Base-by-base conservation (phyloP, 2,113 vertebrate genomes). In the Stegastes partitus region DNA sequence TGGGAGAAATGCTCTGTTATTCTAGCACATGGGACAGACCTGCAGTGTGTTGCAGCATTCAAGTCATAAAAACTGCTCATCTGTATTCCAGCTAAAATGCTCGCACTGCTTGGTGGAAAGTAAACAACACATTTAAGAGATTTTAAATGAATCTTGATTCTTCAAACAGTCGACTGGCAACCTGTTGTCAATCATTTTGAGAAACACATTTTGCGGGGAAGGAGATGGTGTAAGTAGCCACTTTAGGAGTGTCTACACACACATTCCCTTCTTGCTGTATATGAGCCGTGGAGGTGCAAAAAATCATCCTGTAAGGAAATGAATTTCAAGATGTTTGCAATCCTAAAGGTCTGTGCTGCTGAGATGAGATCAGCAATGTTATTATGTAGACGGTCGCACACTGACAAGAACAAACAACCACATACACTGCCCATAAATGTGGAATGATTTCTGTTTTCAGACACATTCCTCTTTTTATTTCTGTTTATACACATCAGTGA, bases 281-380 rank as follows among this genome's bases (percentile, higher is more conserved):
- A 55, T 37, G 1, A 25, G 58, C 28, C 54, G 21, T 22, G 31
- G 45, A 49, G 22, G 22, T 44, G 8, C 23, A 65, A 11, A 51
- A 10, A 44, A 71, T 80, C 65, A 74, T 31, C 42, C 51, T 31
- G 14, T 5, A 28, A 49, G 50, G 18, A 68, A 63, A 12, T 44
- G 28, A 59, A 77, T 50, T 15, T 37, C 19, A 44, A 2, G 42
- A 66, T 55, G 31, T 31, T 7, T 68, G 63, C 26, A 5, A 18
- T 14, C 26, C 22, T 26, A 19, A 34, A 6, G 11, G 14, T 26
- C 18, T 19, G 16, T 7, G 21, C 18, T 45, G 51, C 14, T 50
- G 51, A 54, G 9, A 68, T 64, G 57, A n/a, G n/a, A n/a, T 68
- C 44, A 73, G 49, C 28, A 26, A 1, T 56, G 39, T 19, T 14